Percentiles rank a stretch among this genome's conserved stretches.
These are phyloP conservation scores for Coremacera marginata DNA, from an alignment of 2,888 invertebrate genomes.

Conservation along the genomic window DNA sequence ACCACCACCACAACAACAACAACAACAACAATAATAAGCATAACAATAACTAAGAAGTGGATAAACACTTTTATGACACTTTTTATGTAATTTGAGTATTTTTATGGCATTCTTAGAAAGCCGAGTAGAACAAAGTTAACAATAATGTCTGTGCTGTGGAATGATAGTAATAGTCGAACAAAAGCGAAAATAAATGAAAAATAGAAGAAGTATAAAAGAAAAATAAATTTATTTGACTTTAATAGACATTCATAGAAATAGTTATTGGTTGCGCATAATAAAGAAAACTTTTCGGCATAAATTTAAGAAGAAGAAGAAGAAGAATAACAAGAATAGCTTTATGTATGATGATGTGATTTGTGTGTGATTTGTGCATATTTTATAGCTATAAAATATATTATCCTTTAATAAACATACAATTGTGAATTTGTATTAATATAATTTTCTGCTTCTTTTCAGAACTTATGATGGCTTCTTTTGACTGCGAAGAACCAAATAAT, in stretches of 20 bases:
- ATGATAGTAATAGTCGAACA: no score
- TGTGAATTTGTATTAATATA: constrained; percentile 54
- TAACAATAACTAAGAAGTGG: background rate
- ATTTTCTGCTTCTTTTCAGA: constrained; percentile 60
- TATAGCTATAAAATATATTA: no score
- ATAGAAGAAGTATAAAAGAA: constrained; percentile 38
- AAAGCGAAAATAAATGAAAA: constrained; percentile 52
- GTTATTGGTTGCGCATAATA: background rate
- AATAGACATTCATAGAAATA: constrained; percentile 45
- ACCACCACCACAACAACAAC: constrained; percentile 6
- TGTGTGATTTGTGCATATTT: no score
- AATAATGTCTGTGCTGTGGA: no score
- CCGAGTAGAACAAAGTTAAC: no score
- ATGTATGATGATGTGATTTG: no score
- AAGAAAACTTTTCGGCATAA: no score
- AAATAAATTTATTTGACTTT: constrained; percentile 31
- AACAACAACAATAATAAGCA: constrained; percentile 4
- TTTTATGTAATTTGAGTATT: constrained; percentile 32
- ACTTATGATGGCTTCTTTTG: constrained; percentile 67
- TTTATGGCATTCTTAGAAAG: constrained; percentile 39
- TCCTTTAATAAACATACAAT: no score
- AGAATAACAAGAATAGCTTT: no score
- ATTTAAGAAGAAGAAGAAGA: no score
- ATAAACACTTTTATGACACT: constrained; percentile 31
- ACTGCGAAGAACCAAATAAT: constrained; percentile 67